Evolutionary conservation across 92 coral and sea anemone species (phyloP), one percentile per base, ranked within the genome.

Genomic region (Paramuricea clavata): DNA sequence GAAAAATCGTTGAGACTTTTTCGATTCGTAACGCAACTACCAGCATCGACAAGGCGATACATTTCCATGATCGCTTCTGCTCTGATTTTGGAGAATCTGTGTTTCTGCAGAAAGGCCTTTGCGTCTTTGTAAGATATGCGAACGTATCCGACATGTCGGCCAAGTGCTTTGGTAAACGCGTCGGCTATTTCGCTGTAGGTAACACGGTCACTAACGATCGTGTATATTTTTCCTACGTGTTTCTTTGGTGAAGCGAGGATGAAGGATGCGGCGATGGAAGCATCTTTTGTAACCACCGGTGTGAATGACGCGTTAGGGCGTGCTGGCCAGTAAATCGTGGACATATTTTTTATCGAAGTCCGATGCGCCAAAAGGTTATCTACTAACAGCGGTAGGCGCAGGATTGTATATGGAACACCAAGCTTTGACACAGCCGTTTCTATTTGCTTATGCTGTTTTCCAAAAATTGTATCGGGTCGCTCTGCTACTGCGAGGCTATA

Each of bases 161-260:
- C 90, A 26, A 93, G 86, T 13, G 65, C 89, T 49, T 82, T 61
- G 26, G 90, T 81, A 59, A 91, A 82, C 4, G 85, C 81, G 33
- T 65, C 44, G 32, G 88, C 86, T 16, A 86, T 67, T 12, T 88
- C 95, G 59, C 69, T 71, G 61, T 87, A 67, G 8, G 95, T 80
- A 25, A 87, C 88, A 12, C 89, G 74, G 86, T 91, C 92, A 59
- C 95, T 91, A n/a, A 93, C 87, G 27, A 93, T 9, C 64, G 81
- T 88, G 85, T 91, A 93, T 0, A 84, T 88, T 42, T 93, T 91
- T 47, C 94, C 95, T 67, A 81, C 91, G 49, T 93, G 92, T 90
- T 78, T 91, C 71, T 81, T 64, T 0, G 91, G 92, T 0, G 89
- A 87, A 11, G 87, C 94, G 74, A 93, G 83, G 74, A 93, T 88